phyloP scores from a whole-genome alignment of 2,797 vertebrate genomes.

The Antennarius maculatus region DNA sequence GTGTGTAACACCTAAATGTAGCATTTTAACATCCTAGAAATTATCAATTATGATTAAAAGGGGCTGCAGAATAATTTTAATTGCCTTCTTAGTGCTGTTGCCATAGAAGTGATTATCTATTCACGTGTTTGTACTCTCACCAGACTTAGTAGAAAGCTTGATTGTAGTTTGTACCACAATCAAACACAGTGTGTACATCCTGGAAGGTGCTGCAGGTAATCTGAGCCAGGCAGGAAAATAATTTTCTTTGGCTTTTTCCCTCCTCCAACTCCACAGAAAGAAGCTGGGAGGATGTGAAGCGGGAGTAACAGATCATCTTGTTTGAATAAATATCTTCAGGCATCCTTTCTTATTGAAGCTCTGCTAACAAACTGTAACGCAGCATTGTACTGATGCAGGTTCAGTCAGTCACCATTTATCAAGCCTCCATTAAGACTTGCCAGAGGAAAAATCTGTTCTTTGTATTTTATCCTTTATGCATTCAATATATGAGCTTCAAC shows the following conservation, averaged over 20 bases:
- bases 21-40: not conserved
- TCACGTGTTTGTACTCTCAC: constrained; percentile 3
- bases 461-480: constrained; percentile 21
- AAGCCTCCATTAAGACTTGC: constrained; percentile 46
- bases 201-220: constrained; percentile 23
- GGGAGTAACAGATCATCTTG: constrained; percentile 65
- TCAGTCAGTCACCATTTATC: constrained; percentile 55
- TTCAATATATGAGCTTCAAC: constrained; percentile 25
- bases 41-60: not conserved
- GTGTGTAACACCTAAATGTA: not conserved
- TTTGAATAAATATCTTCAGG: constrained; percentile 68
- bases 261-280: constrained; percentile 45
- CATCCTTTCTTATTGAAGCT: constrained; percentile 46
- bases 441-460: constrained; percentile 43
- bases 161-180: constrained; percentile 18
- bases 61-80: constrained; percentile 2
- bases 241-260: constrained; percentile 15
- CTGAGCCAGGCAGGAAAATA: constrained; percentile 29
- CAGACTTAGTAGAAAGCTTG: constrained; percentile 7
- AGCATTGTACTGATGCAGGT: constrained; percentile 41
- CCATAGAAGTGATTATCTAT: constrained; percentile 28
- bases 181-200: constrained; percentile 13
- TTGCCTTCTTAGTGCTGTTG: not conserved
- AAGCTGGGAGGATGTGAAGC: constrained; percentile 24
- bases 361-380: constrained; percentile 30